These are phyloP conservation scores for Riptortus pedestris DNA, from an alignment of 1,140 invertebrate genomes.

Conservation along the genomic window DNA sequence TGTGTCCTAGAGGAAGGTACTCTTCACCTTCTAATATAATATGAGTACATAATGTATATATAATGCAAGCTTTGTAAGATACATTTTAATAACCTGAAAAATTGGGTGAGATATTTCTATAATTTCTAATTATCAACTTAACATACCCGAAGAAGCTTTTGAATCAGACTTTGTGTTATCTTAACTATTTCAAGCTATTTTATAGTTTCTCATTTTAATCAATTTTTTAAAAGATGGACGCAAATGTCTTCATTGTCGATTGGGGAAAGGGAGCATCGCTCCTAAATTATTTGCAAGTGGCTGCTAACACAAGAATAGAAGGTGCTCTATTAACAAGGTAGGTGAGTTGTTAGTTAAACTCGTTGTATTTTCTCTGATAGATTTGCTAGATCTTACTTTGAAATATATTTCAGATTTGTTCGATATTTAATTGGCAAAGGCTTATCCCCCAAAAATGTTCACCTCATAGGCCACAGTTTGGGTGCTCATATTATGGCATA, in stretches of 20 bases:
- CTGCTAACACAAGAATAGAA: slow-evolving; percentile 38
- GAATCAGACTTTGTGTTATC: no score
- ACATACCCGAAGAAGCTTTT: no score
- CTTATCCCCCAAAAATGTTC: slow-evolving; percentile 31
- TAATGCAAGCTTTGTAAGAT: no score
- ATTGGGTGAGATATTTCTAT: no score
- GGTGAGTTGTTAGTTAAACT: not conserved
- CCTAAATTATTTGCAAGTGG: slow-evolving; percentile 36
- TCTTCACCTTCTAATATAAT: no score
- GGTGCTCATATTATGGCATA: slow-evolving; percentile 39
- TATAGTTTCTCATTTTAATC: no score
- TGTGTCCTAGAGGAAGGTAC: no score
- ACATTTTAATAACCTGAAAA: not conserved
- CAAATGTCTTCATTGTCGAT: slow-evolving; percentile 37
- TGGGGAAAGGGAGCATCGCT: slow-evolving; percentile 36
- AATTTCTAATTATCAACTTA: no score
- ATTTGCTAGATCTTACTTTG: not conserved
- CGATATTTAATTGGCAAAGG: slow-evolving; percentile 32
- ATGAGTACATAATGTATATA: no score
- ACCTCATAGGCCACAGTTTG: slow-evolving; percentile 39
- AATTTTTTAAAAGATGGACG: slow-evolving; percentile 33
- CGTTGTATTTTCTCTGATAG: not conserved
- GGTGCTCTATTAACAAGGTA: slow-evolving; percentile 35
- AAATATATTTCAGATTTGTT: slow-evolving; percentile 34
- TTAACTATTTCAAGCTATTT: no score